These are phyloP conservation scores for Octonoba sinensis DNA, from an alignment of 2,888 invertebrate genomes.

Conservation along the genomic window DNA sequence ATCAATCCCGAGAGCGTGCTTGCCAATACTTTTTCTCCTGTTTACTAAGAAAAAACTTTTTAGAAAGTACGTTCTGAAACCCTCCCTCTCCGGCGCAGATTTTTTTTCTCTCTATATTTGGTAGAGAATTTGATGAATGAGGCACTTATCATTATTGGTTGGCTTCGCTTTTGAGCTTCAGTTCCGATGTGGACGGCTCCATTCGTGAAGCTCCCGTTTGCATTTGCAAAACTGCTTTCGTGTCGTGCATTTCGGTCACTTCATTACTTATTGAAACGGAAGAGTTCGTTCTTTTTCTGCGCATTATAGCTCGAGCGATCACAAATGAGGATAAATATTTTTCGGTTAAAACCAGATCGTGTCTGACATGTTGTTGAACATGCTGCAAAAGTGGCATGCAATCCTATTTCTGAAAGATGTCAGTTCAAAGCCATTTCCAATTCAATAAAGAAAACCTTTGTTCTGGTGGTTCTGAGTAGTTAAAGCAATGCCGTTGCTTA, in stretches of 20 bases:
- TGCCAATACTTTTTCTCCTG: slow-evolving; percentile 31
- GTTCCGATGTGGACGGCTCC: neutral
- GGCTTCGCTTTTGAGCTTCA: slow-evolving; percentile 26
- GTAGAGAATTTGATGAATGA: slow-evolving; percentile 61
- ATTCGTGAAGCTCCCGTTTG: slow-evolving; percentile 35
- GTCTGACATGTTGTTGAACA: slow-evolving; percentile 16
- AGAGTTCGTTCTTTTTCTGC: neutral
- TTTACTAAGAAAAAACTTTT: slow-evolving; percentile 54
- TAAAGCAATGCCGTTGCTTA: too few relatives aligned
- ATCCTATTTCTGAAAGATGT: neutral
- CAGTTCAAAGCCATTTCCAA: too few relatives aligned
- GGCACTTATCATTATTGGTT: slow-evolving; percentile 61
- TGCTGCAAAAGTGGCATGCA: neutral
- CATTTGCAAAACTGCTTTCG: slow-evolving; percentile 20
- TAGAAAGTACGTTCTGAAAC: slow-evolving; percentile 21
- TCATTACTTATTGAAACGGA: slow-evolving; percentile 34
- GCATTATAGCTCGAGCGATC: neutral
- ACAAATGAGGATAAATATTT: neutral
- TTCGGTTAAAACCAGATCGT: neutral
- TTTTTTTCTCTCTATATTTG: slow-evolving; percentile 11
- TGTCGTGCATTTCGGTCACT: slow-evolving; percentile 5
- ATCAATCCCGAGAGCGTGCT: slow-evolving; percentile 58
- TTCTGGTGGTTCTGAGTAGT: too few relatives aligned
- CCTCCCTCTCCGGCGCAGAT: slow-evolving; percentile 33
- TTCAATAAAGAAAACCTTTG: too few relatives aligned